Base-by-base conservation (phyloP, 2,888 invertebrate species). In the Patella pellucida region DNA sequence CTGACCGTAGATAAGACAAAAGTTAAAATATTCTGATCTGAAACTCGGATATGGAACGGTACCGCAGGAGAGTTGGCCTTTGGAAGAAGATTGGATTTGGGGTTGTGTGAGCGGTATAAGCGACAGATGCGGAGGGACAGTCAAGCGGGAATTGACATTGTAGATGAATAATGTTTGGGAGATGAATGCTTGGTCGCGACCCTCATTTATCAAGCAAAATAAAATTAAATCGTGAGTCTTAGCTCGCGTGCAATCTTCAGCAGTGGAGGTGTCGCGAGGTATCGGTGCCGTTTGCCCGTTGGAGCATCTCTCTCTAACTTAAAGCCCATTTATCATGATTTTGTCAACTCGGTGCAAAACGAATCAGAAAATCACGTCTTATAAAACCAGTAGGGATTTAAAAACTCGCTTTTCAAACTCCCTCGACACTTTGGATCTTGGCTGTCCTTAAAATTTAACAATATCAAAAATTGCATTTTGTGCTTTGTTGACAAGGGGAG, bases 361-460 rank as follows among this genome's bases (percentile, higher is more conserved):
- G 62, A 62, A 62, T 62, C 62, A 62, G 62, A 62, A 62, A 62
- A 62, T 62, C 62, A 62, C 62, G 23, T 62, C 62, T 62, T 62
- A n/a, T 62, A 23, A 62, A 62, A 62, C 62, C 62, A 62, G 23
- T 62, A 14, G 62, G 62, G 62, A 62, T 62, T 62, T 62, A 62
- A 62, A 62, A 62, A 62, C 62, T 62, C 62, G 62, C 62, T 62
- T 62, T 62, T 62, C 62, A 62, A 62, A 62, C 62, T 62, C 62
- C 62, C 62, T 62, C 62, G 62, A 62, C 62, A 62, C 62, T 62
- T 62, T 19, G 62, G 62, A 62, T 62, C 23, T 62, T 62, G 62
- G 62, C 23, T 23, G 62, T 62, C 62, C 62, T 62, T 62, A 62
- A 62, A 62, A 62, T 62, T 62, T 62, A 62, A 62, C 62, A 62